Conservation (phyloP, 2,113 vertebrate genomes). For the Physeter macrocephalus region DNA sequence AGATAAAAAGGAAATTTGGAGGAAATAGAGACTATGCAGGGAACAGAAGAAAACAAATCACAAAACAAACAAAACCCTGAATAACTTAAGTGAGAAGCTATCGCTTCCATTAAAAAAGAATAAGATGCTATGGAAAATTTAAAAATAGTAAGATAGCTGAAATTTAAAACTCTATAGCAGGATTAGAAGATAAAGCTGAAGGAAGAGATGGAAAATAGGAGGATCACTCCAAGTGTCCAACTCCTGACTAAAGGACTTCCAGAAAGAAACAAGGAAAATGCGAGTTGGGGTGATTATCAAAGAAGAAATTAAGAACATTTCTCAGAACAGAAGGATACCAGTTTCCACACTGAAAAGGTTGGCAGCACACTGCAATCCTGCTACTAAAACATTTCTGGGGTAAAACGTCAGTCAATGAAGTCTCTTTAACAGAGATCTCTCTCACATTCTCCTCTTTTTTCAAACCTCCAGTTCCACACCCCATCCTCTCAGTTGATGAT, state of each 20-base stretch:
- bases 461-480: not conserved
- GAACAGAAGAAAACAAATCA: not conserved
- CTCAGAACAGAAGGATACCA: not conserved
- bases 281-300: not conserved
- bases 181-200: not conserved
- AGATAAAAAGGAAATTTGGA: not conserved
- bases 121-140: not conserved
- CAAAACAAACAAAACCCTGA: not conserved
- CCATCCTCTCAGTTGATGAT: not conserved
- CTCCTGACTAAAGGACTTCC: not conserved
- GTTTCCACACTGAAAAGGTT: not conserved
- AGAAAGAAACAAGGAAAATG: not conserved
- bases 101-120: not conserved
- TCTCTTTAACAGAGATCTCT: not conserved
- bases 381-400: not conserved
- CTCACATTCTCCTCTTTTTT: not conserved
- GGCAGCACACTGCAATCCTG: not conserved
- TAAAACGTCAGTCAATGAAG: not conserved
- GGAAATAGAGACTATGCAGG: not conserved
- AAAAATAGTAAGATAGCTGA: not conserved
- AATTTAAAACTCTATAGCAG: not conserved
- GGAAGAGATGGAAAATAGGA: not conserved
- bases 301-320: not conserved
- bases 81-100: not conserved
- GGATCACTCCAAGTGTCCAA: not conserved